Evolutionary conservation across 1,140 invertebrate species (phyloP).

Genomic region (Zaprionus inermis): DNA sequence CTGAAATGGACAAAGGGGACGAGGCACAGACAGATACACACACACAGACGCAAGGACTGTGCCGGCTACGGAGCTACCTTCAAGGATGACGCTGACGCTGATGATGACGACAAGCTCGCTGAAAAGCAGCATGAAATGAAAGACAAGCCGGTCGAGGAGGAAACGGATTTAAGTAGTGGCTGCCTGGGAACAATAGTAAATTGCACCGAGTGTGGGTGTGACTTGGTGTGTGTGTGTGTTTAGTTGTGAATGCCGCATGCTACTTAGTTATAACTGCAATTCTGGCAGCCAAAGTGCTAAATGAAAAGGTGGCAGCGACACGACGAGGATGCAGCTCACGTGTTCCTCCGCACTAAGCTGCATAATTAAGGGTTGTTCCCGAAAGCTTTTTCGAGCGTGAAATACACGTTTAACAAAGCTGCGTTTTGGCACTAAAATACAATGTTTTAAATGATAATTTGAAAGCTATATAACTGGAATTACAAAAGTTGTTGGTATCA

Average conservation of each 20-base stretch:
- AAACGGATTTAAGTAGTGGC: constrained; percentile 75
- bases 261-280: constrained; percentile 66
- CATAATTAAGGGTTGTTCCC: constrained; percentile 11
- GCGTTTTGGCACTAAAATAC: background rate
- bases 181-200: constrained; percentile 61
- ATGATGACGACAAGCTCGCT: constrained; percentile 42
- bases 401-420: background rate
- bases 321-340: background rate
- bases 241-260: constrained; percentile 45
- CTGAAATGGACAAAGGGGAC: constrained; percentile 10
- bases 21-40: constrained; percentile 21
- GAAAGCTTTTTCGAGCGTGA: background rate
- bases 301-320: constrained; percentile 23
- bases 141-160: constrained; percentile 58
- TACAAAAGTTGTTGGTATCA: background rate
- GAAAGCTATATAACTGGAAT: background rate
- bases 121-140: constrained; percentile 50
- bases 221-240: background rate
- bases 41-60: constrained; percentile 1
- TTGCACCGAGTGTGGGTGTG: constrained; percentile 14
- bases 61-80: constrained; percentile 40
- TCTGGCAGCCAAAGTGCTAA: constrained; percentile 36
- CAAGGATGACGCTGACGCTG: constrained; percentile 41
- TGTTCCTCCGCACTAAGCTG: constrained; percentile 21
- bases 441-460: background rate